Evolutionary conservation across 1,140 invertebrate species (phyloP).

Genomic region (Rhopalosiphum maidis): DNA sequence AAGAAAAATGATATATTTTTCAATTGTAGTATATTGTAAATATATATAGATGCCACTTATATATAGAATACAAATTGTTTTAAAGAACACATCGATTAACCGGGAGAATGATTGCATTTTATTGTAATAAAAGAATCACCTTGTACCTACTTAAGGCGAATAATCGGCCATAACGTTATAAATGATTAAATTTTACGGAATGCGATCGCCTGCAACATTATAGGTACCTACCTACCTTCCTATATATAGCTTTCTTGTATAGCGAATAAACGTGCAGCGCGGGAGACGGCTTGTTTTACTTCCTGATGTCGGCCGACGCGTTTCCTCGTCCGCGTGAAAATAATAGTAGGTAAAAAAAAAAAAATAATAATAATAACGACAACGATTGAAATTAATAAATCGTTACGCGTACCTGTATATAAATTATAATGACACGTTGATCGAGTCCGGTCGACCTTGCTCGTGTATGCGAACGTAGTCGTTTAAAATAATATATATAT

Average conservation of each 20-base stretch:
- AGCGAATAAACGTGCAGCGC: background rate
- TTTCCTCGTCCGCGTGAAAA: background rate
- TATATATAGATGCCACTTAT: too few relatives aligned
- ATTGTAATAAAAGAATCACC: background rate
- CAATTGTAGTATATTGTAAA: too few relatives aligned
- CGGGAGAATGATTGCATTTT: background rate
- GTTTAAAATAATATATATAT: background rate
- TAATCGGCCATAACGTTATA: background rate
- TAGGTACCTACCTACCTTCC: background rate
- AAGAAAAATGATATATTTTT: too few relatives aligned
- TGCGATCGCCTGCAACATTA: background rate
- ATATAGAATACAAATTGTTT: background rate
- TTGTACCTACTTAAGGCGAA: background rate
- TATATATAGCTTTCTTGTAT: background rate
- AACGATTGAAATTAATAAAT: background rate
- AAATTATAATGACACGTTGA: background rate
- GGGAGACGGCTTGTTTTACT: background rate
- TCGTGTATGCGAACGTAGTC: background rate
- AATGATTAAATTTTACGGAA: background rate
- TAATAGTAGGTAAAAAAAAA: background rate
- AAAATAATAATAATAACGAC: background rate
- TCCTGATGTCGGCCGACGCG: background rate
- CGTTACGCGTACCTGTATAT: background rate
- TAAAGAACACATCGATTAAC: background rate
- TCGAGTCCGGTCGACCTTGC: conserved; percentile 15